A percentile compares a stretch with the other conserved stretches of the same genome.
Evolutionary conservation across 2,797 vertebrate species (phyloP).

Genomic region (Apogon talboti): DNA sequence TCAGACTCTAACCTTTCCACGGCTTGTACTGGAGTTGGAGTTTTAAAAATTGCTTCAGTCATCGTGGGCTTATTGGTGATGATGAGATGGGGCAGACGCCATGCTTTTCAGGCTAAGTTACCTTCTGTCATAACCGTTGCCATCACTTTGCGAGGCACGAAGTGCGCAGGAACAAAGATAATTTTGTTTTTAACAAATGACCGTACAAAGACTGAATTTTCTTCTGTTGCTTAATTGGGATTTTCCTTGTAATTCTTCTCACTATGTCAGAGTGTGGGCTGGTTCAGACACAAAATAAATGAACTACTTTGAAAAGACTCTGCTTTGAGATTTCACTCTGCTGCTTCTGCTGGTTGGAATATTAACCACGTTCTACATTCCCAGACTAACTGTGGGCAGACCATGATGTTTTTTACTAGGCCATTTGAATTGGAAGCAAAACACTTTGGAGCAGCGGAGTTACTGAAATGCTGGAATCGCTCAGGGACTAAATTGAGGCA

Average conservation of each 20-base stretch:
- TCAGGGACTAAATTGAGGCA: conserved; percentile 56
- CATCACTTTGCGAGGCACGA: not conserved
- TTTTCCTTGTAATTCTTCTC: conserved; percentile 38
- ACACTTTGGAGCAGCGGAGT: conserved; percentile 39
- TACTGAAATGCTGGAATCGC: conserved; percentile 52
- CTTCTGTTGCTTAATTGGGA: conserved; percentile 36
- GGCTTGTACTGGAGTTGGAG: conserved; percentile 21
- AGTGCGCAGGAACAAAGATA: conserved; percentile 8
- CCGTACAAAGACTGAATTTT: conserved; percentile 14
- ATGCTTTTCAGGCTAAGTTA: conserved; percentile 18
- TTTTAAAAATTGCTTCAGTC: conserved; percentile 20
- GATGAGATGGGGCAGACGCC: conserved; percentile 5
- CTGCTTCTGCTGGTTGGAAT: conserved; percentile 39
- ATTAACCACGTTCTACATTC: conserved; percentile 41
- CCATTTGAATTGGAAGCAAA: conserved; percentile 54
- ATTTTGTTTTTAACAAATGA: conserved; percentile 44
- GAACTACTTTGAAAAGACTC: conserved; percentile 46
- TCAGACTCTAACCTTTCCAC: conserved; percentile 35
- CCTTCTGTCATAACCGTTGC: conserved; percentile 22
- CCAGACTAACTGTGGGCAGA: conserved; percentile 26
- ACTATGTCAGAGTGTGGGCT: conserved; percentile 21
- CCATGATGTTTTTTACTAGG: conserved; percentile 25
- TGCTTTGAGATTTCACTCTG: conserved; percentile 46
- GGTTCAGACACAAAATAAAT: conserved; percentile 39
- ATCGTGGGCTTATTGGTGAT: conserved; percentile 4